Base-by-base conservation (phyloP, 2,113 vertebrate species). In the Okapia johnstoni region DNA sequence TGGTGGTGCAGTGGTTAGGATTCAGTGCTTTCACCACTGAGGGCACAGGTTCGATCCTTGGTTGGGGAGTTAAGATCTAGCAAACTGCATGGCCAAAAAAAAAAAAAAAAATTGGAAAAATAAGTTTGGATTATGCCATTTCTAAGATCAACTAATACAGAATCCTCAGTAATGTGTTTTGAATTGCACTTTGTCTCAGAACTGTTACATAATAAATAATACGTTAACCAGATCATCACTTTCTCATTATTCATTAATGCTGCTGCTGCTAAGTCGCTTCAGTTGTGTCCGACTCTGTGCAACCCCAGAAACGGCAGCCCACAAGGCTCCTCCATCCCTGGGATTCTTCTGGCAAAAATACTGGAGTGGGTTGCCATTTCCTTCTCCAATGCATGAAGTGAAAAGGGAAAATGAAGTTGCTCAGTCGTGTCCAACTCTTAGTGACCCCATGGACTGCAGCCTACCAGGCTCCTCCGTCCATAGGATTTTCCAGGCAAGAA, bases 201-300 rank as follows among this genome's bases (percentile, higher is more conserved):
- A 88, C 23, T 96, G n/a, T 97, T 80, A 81, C 3, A 17, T 95
- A 96, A 97, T 98, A 97, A 98, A 97, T 57, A 79, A 48, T 55
- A 79, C n/a, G 25, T 85, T 40, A 66, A 85, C n/a, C 90, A 58
- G 11, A 40, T 26, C 15, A 9, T 54, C 57, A 40, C 58, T 60
- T 70, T 87, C 48, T 93, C 95, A 40, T 81, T 81, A 57, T 33
- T 77, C 19, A 55, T 4, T 83, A 48, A 40, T 40, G 40, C 40
- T 40, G 40, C 40, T 40, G 40, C 40, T 40, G 40, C 40, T 40
- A 40, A 40, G 40, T 40, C 40, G 40, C 40, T 40, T 40, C 40
- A 40, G 40, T 40, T 4, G 40, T 40, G 40, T 40, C 40, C 40
- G 40, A 40, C 40, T 40, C 40, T 40, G 40, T 40, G 40, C 40